Evolutionary conservation across 1,140 invertebrate species (phyloP), one percentile per base, ranked within the genome.

Genomic region (Sitophilus oryzae): DNA sequence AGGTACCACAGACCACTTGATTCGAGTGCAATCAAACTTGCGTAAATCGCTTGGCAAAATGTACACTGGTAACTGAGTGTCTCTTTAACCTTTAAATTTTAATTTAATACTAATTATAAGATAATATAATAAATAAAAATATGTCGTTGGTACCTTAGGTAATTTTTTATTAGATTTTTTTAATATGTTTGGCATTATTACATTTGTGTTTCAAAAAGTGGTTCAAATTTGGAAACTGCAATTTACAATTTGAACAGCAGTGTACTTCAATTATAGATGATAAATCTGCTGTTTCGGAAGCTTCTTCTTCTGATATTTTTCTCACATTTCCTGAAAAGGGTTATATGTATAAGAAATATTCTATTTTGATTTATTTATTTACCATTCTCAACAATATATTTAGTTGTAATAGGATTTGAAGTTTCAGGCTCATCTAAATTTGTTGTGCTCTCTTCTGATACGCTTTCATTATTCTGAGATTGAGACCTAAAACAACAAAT

Each of bases 11-110:
- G n/a, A n/a, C n/a, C n/a, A n/a, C n/a, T n/a, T n/a, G n/a, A n/a
- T n/a, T n/a, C n/a, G n/a, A n/a, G n/a, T n/a, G 74, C 73, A 60
- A 75, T 74, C 1, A 71, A 67, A 52, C 71, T 77, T 11, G 69
- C 67, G 52, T 76, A 78, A 5, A 63, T 64, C 2, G 72, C 69
- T 16, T 69, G 60, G 62, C 77, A 79, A 45, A 74, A 67, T 3
- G 67, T 62, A 52, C 77, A 79, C 21, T 68, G 59, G 47, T 74
- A 77, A 52, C 47, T 20, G 11, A 46, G 36, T 21, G 22, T 34
- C 22, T 51, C 55, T 38, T 57, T 51, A 18, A 34, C 16, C 43
- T 57, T 15, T 30, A 30, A n/a, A n/a, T n/a, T n/a, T n/a, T n/a
- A n/a, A n/a, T n/a, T n/a, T n/a, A n/a, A n/a, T n/a, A n/a, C n/a